phyloP scores from a whole-genome alignment of 2,888 invertebrate species.

The Siphlonurus alternatus region DNA sequence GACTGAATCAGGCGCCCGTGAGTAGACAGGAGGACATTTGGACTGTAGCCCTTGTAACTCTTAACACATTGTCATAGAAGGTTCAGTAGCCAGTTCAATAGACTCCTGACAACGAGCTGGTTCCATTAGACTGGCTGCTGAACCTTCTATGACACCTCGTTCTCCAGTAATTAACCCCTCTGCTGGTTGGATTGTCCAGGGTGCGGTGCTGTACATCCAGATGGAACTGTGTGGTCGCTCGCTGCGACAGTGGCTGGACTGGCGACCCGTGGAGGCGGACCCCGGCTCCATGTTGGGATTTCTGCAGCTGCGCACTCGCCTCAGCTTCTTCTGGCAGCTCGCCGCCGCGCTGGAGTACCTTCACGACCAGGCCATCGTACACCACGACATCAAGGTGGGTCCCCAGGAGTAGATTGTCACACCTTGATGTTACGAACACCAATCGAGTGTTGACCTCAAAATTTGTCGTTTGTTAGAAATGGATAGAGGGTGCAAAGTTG shows the following conservation, averaged over 20 bases:
- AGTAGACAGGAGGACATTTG: no score
- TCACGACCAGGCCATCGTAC: constrained; percentile 57
- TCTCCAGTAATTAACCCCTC: no score
- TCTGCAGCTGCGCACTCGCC: constrained; percentile 15
- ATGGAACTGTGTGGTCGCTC: constrained; percentile 68
- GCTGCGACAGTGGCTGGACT: constrained; percentile 54
- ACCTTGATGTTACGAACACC: neutral
- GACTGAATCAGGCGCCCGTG: no score
- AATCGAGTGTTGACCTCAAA: neutral
- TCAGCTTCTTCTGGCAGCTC: constrained; percentile 46
- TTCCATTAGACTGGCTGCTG: no score
- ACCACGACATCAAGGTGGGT: constrained; percentile 55
- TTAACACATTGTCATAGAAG: no score
- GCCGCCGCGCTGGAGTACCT: constrained; percentile 59
- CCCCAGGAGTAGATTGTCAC: neutral
- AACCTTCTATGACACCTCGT: no score
- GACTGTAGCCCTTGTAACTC: no score
- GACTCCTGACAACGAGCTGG: no score
- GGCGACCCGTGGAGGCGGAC: constrained; percentile 34
- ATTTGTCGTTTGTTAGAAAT: no score
- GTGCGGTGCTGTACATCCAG: constrained; percentile 62
- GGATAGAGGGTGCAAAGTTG: no score
- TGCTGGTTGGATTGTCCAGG: no score
- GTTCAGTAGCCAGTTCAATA: no score
- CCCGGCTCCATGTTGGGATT: constrained; percentile 20